These are phyloP conservation scores for Tigriopus californicus DNA, from an alignment of 2,888 invertebrate genomes.

Conservation along the genomic window DNA sequence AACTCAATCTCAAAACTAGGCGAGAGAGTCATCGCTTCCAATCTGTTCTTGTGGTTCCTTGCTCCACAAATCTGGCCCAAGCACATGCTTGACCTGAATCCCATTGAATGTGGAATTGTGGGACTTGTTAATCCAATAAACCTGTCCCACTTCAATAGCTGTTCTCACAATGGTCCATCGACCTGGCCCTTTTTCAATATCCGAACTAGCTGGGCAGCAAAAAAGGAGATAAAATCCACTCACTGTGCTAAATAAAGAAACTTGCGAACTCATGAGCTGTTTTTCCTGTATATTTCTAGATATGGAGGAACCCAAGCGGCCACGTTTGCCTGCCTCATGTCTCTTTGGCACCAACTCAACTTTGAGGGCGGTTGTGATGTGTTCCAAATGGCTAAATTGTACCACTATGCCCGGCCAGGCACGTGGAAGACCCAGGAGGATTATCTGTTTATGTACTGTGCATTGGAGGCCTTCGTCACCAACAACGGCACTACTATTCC, in stretches of 20 bases:
- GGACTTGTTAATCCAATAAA: too few relatives aligned
- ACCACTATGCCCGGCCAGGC: conserved; percentile 31
- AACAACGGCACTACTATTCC: conserved; percentile 16
- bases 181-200: neutral
- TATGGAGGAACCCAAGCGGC: conserved; percentile 30
- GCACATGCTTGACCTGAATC: too few relatives aligned
- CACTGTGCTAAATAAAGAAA: neutral
- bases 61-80: too few relatives aligned
- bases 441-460: conserved; percentile 46
- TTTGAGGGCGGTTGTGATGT: conserved; percentile 30
- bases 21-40: neutral
- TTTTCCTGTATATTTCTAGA: conserved; percentile 27
- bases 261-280: neutral
- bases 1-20: too few relatives aligned
- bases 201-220: neutral
- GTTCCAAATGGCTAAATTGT: conserved; percentile 31
- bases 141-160: too few relatives aligned
- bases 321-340: conserved; percentile 31
- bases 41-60: too few relatives aligned
- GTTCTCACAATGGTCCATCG: too few relatives aligned
- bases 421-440: conserved; percentile 39
- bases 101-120: too few relatives aligned
- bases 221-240: neutral
- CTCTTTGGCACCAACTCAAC: conserved; percentile 29
- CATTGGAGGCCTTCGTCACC: conserved; percentile 35